Evolutionary conservation across 2,113 vertebrate species (phyloP), one percentile per base, ranked within the genome.

Genomic region (Corynorhinus townsendii): DNA sequence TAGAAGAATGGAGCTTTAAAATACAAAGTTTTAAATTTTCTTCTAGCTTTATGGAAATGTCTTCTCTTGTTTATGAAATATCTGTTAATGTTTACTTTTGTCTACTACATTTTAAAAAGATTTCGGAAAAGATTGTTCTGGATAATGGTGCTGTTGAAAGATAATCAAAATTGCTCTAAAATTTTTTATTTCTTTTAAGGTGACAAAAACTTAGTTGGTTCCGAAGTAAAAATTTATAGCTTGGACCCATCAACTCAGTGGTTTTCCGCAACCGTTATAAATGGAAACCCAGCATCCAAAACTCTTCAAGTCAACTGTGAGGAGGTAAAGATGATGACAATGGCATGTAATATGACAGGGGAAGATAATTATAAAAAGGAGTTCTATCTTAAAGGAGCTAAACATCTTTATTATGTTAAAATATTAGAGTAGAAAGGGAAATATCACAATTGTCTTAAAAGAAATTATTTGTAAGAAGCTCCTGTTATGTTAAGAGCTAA

Each of bases 151-250:
- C 33, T 83, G 14, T 73, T 90, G 52, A 72, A 45, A 90, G 15
- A 77, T n/a, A 91, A 90, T 92, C 38, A 30, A 92, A 15, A 83
- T 73, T 73, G 4, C 6, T 93, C 43, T 88, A 75, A 88, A 35
- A 35, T 16, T 43, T 92, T 40, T 56, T 1, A 62, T 28, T 11
- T 35, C 85, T 38, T 71, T 68, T 94, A 94, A 98, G 98, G 98
- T 96, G 98, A 98, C 52, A 98, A 98, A 96, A 99, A 98, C 93
- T 98, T 99, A 0, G 97, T 98, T 98, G 98, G 98, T 79, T 98
- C 98, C 24, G 98, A 98, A 97, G 98, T 99, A 20, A 98, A 98
- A 95, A 98, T 99, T 95, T 99, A 99, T 83, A 98, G 98, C 93
- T 97, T 99, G 97, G 98, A 98, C 89, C 98, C 98, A 54, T 98